Base-by-base conservation (phyloP, 2,797 vertebrate species). In the Urosaurus nigricauda region DNA sequence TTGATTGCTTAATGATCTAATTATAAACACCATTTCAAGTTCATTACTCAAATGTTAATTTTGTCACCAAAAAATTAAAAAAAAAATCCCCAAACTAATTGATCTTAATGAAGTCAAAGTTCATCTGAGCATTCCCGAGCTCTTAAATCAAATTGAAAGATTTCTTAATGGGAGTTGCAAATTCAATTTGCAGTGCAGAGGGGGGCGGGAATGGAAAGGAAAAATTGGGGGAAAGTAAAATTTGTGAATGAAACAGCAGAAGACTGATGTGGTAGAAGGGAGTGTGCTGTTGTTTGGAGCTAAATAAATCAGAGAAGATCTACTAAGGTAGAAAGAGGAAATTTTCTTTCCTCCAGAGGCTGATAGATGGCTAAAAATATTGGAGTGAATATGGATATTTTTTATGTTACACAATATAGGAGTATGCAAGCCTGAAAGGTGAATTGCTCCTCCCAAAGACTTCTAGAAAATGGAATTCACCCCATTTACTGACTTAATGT, bases 1-100 rank as follows among this genome's bases (percentile, higher is more conserved):
- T 32, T 74, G 88, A 89, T 89, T 89, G 88, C 83, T 89, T 85
- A 89, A 89, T 85, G 88, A 85, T 68, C 68, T 89, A 85, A 89
- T 89, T 89, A 51, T 8, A 85, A 89, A 85, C 14, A 63, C 68
- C 51, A 40, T 58, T 80, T 89, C 77, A 43, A 43, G 83, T 89
- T 89, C 88, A 85, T 85, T 89, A 84, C 77, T 65, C 83, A 85
- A 89, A 85, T 8, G n/a, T 80, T 89, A 85, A 89, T 85, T 85
- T 65, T 85, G 88, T 85, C 53, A 63, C 83, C 77, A 47, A 79
- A 85, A 71, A 68, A 73, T n/a, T 58, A 9, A 56, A 56, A 21
- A 60, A 60, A 21, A 4, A 21, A 6, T 60, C 58, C 32, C 40
- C 19, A 73, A 73, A 63, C 32, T 84, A 74, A 89, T 73, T 32